Base-by-base conservation (phyloP, 2,888 invertebrate species). In the Ennomos quercinarius region DNA sequence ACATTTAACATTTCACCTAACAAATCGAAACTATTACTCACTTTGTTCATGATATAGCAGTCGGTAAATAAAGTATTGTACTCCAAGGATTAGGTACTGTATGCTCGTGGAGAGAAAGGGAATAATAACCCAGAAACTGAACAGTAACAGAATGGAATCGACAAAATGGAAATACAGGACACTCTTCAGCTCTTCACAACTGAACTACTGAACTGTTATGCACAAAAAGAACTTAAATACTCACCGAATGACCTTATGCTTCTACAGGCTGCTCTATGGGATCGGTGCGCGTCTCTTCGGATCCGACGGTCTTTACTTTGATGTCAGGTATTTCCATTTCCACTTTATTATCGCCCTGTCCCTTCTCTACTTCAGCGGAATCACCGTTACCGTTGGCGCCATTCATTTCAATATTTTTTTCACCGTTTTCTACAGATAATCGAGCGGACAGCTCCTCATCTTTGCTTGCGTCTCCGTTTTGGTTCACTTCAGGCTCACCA, bases 221-320 rank as follows among this genome's bases (percentile, higher is more conserved):
- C n/a, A 27, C 27, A 43, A 40, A 51, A 42, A 10, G 37, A 47
- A 43, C 47, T 38, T 51, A 44, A 41, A 39, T 43, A 81, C 87
- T 84, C 72, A 88, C 87, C 86, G 74, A 79, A 81, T 74, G 71
- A 72, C 70, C 80, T 93, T 93, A 93, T 83, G 91, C 89, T 86
- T 93, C 92, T 75, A 89, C 89, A 70, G 92, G 89, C 68, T 93
- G 93, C 72, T 93, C 93, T 80, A 87, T 84, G 68, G 85, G 85
- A 69, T 89, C 90, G 46, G 81, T 81, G 65, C 79, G 83, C 11
- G 88, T 81, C 66, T 91, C 91, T 56, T 89, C 92, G n/a, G 90
- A 86, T 52, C 93, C 86, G 41, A 94, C 87, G 64, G 93, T 89
- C 85, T 94, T 94, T 27, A 93, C 91, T 86, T 94, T 94, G 70